phyloP scores from a whole-genome alignment of 2,888 invertebrate species.

The Brenthis ino region DNA sequence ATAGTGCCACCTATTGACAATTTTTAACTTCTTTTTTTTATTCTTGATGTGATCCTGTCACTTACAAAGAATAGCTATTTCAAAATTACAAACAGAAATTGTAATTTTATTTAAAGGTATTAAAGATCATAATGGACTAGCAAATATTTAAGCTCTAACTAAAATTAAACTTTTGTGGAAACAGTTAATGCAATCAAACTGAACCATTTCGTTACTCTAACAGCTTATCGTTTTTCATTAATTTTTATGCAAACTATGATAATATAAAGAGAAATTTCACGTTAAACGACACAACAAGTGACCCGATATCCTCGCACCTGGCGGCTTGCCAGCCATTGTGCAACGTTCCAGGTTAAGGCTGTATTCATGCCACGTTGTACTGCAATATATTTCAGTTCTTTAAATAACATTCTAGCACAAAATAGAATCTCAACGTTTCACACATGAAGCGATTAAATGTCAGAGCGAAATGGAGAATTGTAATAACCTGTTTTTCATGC shows the following conservation, averaged over 20 bases:
- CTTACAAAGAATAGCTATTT: too few relatives aligned
- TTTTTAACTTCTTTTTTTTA: too few relatives aligned
- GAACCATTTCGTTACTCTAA: background rate
- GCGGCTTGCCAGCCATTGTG: conserved; percentile 37
- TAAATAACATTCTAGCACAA: conserved; percentile 12
- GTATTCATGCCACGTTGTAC: conserved; percentile 23
- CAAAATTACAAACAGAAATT: too few relatives aligned
- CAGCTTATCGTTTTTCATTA: conserved; percentile 7
- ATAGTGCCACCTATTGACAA: too few relatives aligned
- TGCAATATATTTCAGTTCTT: conserved; percentile 23
- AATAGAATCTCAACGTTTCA: background rate
- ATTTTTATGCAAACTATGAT: background rate
- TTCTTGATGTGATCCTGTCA: too few relatives aligned
- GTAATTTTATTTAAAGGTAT: too few relatives aligned
- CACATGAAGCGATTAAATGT: background rate
- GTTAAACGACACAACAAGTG: conserved; percentile 32
- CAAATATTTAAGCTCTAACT: too few relatives aligned
- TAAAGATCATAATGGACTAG: too few relatives aligned
- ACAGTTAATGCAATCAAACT: background rate
- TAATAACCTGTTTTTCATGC: background rate
- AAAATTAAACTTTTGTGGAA: too few relatives aligned
- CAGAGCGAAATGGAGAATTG: background rate
- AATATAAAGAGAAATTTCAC: conserved; percentile 14
- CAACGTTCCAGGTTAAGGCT: conserved; percentile 40
- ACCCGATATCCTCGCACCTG: conserved; percentile 33